Base-by-base conservation (phyloP, 2,113 vertebrate genomes). In the Podilymbus podiceps region DNA sequence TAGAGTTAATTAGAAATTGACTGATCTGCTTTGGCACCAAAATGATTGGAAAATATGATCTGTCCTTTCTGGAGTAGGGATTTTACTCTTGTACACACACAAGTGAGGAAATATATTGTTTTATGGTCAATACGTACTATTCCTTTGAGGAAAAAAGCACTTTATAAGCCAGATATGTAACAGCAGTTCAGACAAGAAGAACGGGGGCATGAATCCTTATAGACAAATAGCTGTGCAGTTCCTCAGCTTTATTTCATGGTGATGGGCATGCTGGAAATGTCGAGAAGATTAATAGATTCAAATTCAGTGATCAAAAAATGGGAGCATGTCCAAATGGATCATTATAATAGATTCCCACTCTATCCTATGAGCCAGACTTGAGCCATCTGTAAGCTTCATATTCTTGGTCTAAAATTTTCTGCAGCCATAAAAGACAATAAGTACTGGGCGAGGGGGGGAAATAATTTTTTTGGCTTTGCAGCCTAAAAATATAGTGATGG, bases 1-100 rank as follows among this genome's bases (percentile, higher is more conserved):
- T 97, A 97, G 73, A 78, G 40, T 82, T 97, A 96, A 97, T 89
- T 96, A 95, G 92, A 96, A 96, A 91, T 59, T 90, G 78, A 87
- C 75, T 95, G 89, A 96, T 96, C 84, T 94, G 69, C 80, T 93
- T 93, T 92, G 89, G 84, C 58, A 69, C 25, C 9, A 78, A 79
- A 91, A 79, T 63, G 50, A 76, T 79, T 47, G 23, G 62, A 85
- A 92, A 92, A 92, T 69, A 58, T 35, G 13, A 28, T 24, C 52
- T 85, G 15, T 77, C 27, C 73, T 77, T 87, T 78, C 86, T 77
- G 67, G 67, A 91, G 40, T 44, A 81, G 46, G 55, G 55, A 83
- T 82, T 97, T 90, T 82, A 27, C 38, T 97, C 47, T 63, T 55
- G 19, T 66, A 15, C 11, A 17, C 21, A 52, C 31, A 16, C 2